Evolutionary conservation across 1,140 invertebrate genomes (phyloP).

Genomic region (Gonioctena quinquepunctata): DNA sequence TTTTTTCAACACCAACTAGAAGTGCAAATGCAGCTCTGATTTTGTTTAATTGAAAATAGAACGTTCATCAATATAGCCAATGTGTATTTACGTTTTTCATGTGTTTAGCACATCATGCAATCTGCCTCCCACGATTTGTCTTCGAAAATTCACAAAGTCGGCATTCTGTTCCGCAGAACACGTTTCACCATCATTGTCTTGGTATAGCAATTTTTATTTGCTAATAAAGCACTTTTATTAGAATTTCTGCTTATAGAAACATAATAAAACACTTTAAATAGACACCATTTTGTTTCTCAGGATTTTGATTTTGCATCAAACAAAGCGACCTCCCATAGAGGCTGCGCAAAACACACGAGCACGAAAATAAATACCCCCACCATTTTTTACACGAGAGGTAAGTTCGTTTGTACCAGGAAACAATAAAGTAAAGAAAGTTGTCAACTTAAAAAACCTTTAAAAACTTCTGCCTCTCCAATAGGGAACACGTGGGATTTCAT

Average conservation of each 20-base stretch:
- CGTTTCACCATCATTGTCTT: background rate
- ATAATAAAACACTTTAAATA: slow-evolving; percentile 49
- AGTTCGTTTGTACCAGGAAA: too few relatives aligned
- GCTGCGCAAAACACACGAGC: background rate
- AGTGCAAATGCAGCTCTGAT: background rate
- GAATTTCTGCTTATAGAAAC: slow-evolving; percentile 42
- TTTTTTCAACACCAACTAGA: background rate
- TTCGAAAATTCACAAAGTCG: background rate
- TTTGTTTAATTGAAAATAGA: background rate
- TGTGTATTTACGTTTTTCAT: slow-evolving; percentile 7
- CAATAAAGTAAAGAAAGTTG: too few relatives aligned
- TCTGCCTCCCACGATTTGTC: slow-evolving; percentile 3
- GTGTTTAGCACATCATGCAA: background rate
- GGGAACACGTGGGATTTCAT: too few relatives aligned
- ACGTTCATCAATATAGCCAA: background rate
- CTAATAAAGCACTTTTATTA: background rate
- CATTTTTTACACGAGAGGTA: too few relatives aligned
- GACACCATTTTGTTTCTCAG: slow-evolving; percentile 56
- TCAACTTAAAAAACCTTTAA: too few relatives aligned
- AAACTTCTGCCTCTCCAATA: too few relatives aligned
- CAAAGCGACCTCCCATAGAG: slow-evolving; percentile 16
- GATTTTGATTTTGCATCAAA: slow-evolving; percentile 19
- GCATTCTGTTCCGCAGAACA: background rate
- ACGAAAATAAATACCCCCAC: too few relatives aligned
- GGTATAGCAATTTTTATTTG: background rate